Evolutionary conservation across 2,888 invertebrate species (phyloP).

Genomic region (Silvanus unidentatus): DNA sequence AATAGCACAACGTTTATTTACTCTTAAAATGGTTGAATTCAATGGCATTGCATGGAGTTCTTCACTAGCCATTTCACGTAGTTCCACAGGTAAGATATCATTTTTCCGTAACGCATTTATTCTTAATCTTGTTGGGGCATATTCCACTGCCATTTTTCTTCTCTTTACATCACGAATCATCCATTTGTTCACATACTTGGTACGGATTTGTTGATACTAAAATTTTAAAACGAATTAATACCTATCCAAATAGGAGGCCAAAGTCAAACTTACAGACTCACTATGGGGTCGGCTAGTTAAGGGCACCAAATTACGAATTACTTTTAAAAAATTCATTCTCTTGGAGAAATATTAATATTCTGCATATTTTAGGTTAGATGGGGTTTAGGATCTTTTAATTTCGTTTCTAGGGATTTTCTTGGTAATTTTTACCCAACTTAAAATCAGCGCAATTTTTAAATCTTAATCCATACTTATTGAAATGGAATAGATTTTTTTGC

Average conservation of each 20-base stretch:
- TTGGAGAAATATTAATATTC: neutral
- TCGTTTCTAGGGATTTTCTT: too few relatives aligned
- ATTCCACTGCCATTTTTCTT: conserved; percentile 66
- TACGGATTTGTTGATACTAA: conserved; percentile 66
- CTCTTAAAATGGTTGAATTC: conserved; percentile 61
- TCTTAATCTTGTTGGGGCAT: conserved; percentile 71
- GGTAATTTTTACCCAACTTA: too few relatives aligned
- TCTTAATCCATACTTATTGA: too few relatives aligned
- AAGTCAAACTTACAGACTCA: neutral
- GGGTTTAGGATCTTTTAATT: neutral
- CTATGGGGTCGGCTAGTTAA: neutral
- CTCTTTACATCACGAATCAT: conserved; percentile 85
- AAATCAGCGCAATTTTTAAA: too few relatives aligned
- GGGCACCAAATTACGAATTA: neutral
- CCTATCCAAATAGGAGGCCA: neutral
- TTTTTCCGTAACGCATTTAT: conserved; percentile 80
- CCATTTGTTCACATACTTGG: conserved; percentile 74
- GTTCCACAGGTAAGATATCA: conserved; percentile 74
- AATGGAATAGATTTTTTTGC: too few relatives aligned
- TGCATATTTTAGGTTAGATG: neutral
- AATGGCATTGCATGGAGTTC: conserved; percentile 72
- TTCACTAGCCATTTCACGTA: conserved; percentile 69
- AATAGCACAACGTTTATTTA: conserved; percentile 75
- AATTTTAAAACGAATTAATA: conserved; percentile 15
- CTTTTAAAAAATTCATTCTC: conserved; percentile 5